Evolutionary conservation across 2,888 invertebrate species (phyloP), one percentile per base, ranked within the genome.

Genomic region (Cheilosia soror): DNA sequence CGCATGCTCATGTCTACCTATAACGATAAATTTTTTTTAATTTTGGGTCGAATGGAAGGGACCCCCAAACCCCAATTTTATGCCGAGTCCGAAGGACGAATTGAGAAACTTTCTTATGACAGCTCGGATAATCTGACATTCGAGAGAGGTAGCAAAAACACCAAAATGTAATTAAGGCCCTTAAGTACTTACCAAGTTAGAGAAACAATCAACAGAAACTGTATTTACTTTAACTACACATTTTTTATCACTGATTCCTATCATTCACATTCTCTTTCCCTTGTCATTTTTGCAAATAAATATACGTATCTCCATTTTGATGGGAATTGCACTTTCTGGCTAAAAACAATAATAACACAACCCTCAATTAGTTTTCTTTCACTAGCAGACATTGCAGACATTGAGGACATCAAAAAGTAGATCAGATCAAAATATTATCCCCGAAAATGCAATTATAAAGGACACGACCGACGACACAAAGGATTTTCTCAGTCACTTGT

Each of bases 401-500:
- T 81, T 81, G 0, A 85, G 71, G 27, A 58, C 42, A 68, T 68
- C 51, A 77, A 68, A 71, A 85, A 51, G 57, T 85, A 85, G 85
- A 85, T 77, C 76, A 85, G 76, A 85, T 85, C 81, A 85, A 81
- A 85, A 81, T 81, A 85, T 85, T 85, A 85, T 85, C 81, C 72
- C n/a, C 57, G 76, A 55, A 85, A 68, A 81, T 81, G 81, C 81
- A 85, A 81, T 85, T 81, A 85, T 53, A 25, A 72, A 20, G 77
- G 81, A 76, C 72, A 66, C 20, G 9, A 42, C 40, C 72, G 68
- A 66, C 20, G 13, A 42, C 40, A 53, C 71, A 71, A 66, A 60
- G 25, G 47, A 78, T 11, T 49, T 25, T 25, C 15, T 31, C 25
- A 44, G 29, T 31, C 37, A 60, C 58, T 62, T 85, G 81, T 85